Conservation (phyloP, 2,888 invertebrate species). For the Macrophya alboannulata region DNA sequence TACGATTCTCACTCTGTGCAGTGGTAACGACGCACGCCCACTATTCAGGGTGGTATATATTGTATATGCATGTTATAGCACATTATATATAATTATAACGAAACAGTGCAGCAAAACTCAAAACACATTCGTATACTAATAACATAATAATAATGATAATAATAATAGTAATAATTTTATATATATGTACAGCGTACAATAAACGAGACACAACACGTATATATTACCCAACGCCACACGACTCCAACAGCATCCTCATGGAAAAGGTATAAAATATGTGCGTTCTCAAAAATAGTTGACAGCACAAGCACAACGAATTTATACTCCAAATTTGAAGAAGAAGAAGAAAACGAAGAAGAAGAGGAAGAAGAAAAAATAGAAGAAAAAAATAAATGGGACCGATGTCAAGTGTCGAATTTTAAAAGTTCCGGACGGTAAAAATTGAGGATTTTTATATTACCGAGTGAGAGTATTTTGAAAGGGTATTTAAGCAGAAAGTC, state of each 20-base stretch:
- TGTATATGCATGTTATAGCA: background rate
- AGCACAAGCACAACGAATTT: constrained; percentile 52
- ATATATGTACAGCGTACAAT: constrained; percentile 28
- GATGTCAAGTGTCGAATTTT: too few species aligned
- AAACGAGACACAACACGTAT: constrained; percentile 55
- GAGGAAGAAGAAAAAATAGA: background rate
- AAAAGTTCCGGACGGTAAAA: too few species aligned
- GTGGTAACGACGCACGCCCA: background rate
- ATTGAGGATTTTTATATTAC: too few species aligned
- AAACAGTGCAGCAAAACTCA: constrained; percentile 34
- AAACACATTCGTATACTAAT: constrained; percentile 28
- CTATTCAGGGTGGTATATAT: background rate
- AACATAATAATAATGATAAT: constrained; percentile 2
- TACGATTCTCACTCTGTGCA: background rate
- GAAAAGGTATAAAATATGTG: constrained; percentile 83
- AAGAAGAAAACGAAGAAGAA: background rate
- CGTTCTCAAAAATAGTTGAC: constrained; percentile 63
- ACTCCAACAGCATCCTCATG: constrained; percentile 74
- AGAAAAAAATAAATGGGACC: too few species aligned
- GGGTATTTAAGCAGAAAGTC: too few species aligned
- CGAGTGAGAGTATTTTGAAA: too few species aligned
- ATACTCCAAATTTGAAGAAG: background rate
- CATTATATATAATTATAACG: background rate
- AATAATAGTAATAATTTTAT: constrained; percentile 35
- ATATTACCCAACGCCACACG: constrained; percentile 65